Conservation (phyloP, 2,888 invertebrate genomes). For the Campoplex capitator region DNA sequence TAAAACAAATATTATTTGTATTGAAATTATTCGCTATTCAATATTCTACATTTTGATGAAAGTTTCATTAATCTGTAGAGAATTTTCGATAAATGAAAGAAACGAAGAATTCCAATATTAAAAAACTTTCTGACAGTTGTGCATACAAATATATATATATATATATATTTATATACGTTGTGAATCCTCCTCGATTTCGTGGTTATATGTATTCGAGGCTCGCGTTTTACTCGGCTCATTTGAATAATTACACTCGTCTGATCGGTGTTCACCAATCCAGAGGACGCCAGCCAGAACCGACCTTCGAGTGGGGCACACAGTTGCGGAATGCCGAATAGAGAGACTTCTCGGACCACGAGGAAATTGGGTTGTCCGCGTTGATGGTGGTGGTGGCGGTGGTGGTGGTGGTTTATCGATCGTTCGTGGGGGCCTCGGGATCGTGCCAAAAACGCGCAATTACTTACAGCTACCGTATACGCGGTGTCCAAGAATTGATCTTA, state of each 20-base stretch:
- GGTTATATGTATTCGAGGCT: constrained; percentile 51
- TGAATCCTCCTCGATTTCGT: constrained; percentile 27
- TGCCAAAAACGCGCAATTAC: constrained; percentile 10
- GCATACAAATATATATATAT: neutral
- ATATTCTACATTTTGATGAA: neutral
- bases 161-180: neutral
- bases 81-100: neutral
- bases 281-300: constrained; percentile 30
- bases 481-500: neutral
- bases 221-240: constrained; percentile 56
- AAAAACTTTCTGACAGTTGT: neutral
- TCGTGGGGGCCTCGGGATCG: constrained; percentile 22
- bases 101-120: neutral
- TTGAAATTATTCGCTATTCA: neutral
- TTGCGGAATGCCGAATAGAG: constrained; percentile 14
- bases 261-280: constrained; percentile 47
- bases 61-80: neutral
- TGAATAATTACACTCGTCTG: constrained; percentile 62
- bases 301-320: constrained; percentile 21
- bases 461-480: neutral
- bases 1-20: neutral
- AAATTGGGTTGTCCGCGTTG: constrained; percentile 62
- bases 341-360: constrained; percentile 20
- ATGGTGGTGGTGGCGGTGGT: neutral
- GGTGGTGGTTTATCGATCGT: constrained; percentile 63